phyloP scores from a whole-genome alignment of 2,113 vertebrate genomes.

The Trachemys scripta region DNA sequence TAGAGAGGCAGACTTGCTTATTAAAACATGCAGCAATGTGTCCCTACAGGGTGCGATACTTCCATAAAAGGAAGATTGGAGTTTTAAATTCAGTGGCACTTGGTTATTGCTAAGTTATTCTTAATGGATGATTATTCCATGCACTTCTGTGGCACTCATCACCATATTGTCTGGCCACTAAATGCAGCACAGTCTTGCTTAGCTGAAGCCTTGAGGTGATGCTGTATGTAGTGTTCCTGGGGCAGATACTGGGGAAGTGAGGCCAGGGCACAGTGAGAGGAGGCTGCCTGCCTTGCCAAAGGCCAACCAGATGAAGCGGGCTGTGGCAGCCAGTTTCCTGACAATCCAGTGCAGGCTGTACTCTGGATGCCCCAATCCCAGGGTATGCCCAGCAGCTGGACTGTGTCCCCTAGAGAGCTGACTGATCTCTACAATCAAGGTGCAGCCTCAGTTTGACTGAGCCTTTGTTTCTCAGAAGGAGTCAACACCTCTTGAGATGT shows the following conservation, averaged over 20 bases:
- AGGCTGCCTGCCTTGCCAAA: neutral
- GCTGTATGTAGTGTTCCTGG: neutral
- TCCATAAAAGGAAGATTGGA: neutral
- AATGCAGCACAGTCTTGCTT: neutral
- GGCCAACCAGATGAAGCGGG: neutral
- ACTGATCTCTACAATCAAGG: neutral
- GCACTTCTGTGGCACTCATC: neutral
- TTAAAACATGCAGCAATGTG: neutral
- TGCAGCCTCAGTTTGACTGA: neutral
- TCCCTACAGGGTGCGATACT: too few species aligned
- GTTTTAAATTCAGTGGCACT: neutral
- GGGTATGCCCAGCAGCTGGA: neutral
- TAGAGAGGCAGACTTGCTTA: neutral
- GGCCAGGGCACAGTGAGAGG: neutral
- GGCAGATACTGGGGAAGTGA: neutral
- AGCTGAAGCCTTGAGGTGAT: neutral
- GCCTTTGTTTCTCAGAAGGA: neutral
- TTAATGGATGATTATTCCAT: neutral
- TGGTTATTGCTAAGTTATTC: neutral
- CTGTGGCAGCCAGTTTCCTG: neutral
- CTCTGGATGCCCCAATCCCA: neutral
- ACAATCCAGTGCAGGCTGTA: neutral
- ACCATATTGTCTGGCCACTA: neutral
- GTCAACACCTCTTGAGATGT: neutral
- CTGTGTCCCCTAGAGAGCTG: too few species aligned